Base-by-base conservation (phyloP, 2,888 invertebrate species). In the Hypercompe scribonia region DNA sequence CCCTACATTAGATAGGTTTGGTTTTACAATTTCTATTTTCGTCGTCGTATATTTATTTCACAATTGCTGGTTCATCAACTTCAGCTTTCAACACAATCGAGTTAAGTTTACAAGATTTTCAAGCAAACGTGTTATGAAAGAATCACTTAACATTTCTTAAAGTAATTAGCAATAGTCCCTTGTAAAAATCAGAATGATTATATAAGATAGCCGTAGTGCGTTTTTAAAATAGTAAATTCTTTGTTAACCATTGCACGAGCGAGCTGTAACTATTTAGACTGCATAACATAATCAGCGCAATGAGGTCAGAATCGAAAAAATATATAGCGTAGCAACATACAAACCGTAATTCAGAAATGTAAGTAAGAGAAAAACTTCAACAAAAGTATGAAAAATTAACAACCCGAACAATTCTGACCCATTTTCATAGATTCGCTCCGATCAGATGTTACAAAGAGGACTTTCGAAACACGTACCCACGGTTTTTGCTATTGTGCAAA, bases 401-500 rank as follows among this genome's bases (percentile, higher is more conserved):
- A 77, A 73, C 65, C 75, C 63, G 42, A 74, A 76, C 64, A 58
- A 58, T 61, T 69, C 65, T 78, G 80, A 72, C 76, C 76, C 58
- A 76, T 74, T 83, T 80, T 70, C 78, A 77, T 76, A 72, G 75
- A 78, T 78, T 80, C 42, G 64, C 78, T 81, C 71, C 70, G 70
- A 33, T 76, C 65, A 21, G 68, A 74, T 36, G 77, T 79, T 76
- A 73, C 68, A 75, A 72, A 72, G 71, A 75, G 58, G 36, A 73
- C 70, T 77, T 78, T 68, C 42, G 58, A 63, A 79, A 70, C 83
- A 83, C 80, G 84, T 83, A 69, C 71, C 61, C 42, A 76, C 36
- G 33, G 72, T 80, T 83, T 81, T 83, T 83, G 78, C 73, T 65
- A 72, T 80, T 73, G 78, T 78, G 78, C 69, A 46, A 81, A 80